A percentile compares a stretch with the other conserved stretches of the same genome.
Evolutionary conservation across 2,888 invertebrate species (phyloP).

Genomic region (Rhingia campestris): DNA sequence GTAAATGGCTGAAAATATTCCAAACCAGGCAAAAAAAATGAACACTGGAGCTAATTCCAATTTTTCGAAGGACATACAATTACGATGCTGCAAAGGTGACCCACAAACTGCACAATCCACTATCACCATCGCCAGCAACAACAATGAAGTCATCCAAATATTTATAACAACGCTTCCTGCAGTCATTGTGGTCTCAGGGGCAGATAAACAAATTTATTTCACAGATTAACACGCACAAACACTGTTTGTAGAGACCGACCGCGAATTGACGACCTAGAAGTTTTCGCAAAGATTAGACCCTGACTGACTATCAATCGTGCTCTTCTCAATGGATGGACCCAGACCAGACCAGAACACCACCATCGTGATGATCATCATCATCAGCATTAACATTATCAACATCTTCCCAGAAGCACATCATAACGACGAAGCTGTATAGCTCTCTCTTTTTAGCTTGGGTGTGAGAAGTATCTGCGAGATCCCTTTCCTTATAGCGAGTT

Average conservation of each 20-base stretch:
- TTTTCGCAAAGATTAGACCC: constrained; percentile 64
- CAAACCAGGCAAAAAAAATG: background rate
- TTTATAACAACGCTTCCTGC: background rate
- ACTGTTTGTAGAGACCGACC: background rate
- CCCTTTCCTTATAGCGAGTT: constrained; percentile 12
- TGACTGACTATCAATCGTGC: constrained; percentile 62
- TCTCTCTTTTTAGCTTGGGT: constrained; percentile 13
- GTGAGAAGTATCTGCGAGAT: constrained; percentile 1
- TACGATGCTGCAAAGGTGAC: constrained; percentile 49
- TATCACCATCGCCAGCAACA: constrained; percentile 27
- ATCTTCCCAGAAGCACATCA: background rate
- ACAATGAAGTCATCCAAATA: constrained; percentile 11
- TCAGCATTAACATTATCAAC: background rate
- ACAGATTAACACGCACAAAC: background rate
- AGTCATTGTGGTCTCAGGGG: constrained; percentile 22
- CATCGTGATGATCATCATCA: constrained; percentile 3
- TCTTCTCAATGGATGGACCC: constrained; percentile 35
- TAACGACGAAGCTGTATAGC: constrained; percentile 3
- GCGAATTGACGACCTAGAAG: constrained; percentile 38
- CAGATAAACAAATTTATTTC: background rate
- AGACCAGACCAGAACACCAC: background rate
- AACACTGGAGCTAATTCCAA: too few relatives aligned
- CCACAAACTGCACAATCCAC: constrained; percentile 39
- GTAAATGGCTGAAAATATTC: constrained; percentile 69
- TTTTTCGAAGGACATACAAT: constrained; percentile 34